Conservation (phyloP, 2,888 invertebrate genomes). For the Drosophila ezoana region DNA sequence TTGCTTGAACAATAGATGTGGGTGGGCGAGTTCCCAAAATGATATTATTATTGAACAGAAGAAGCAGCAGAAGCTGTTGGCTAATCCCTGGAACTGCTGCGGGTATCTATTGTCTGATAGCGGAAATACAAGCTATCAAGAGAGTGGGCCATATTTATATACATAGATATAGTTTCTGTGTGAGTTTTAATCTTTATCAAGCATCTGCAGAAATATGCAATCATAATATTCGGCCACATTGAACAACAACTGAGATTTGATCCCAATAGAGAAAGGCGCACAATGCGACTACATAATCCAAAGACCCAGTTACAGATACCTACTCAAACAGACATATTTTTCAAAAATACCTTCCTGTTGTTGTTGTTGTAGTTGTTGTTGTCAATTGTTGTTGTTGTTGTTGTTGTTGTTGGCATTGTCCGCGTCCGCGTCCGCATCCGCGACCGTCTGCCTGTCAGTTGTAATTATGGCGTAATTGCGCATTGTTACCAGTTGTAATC, state of each 20-base stretch:
- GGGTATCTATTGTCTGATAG: slow-evolving; percentile 27
- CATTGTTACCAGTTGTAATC: slow-evolving; percentile 57
- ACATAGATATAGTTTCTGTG: not conserved
- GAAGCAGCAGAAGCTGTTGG: slow-evolving; percentile 8
- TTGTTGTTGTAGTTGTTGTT: slow-evolving; percentile 19
- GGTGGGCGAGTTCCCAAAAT: slow-evolving; percentile 20
- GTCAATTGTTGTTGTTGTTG: slow-evolving; percentile 8
- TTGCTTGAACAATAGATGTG: slow-evolving; percentile 11
- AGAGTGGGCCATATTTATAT: slow-evolving; percentile 12
- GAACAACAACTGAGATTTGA: slow-evolving; percentile 42
- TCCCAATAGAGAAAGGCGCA: slow-evolving; percentile 28
- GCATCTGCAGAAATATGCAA: slow-evolving; percentile 66
- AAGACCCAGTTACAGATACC: slow-evolving; percentile 46
- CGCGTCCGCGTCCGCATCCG: too few species aligned
- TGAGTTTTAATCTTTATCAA: slow-evolving; percentile 41
- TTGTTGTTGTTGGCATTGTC: slow-evolving; percentile 1
- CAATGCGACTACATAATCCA: slow-evolving; percentile 39
- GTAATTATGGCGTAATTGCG: slow-evolving; percentile 74
- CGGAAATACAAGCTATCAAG: slow-evolving; percentile 26
- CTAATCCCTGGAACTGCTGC: slow-evolving; percentile 5
- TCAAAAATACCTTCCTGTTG: slow-evolving; percentile 25
- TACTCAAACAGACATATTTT: slow-evolving; percentile 21
- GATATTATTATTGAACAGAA: slow-evolving; percentile 4
- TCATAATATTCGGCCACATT: slow-evolving; percentile 63
- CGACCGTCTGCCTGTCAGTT: slow-evolving; percentile 41